These are phyloP conservation scores for Anoplopoma fimbria DNA, from an alignment of 2,113 vertebrate species.

Conservation along the genomic window DNA sequence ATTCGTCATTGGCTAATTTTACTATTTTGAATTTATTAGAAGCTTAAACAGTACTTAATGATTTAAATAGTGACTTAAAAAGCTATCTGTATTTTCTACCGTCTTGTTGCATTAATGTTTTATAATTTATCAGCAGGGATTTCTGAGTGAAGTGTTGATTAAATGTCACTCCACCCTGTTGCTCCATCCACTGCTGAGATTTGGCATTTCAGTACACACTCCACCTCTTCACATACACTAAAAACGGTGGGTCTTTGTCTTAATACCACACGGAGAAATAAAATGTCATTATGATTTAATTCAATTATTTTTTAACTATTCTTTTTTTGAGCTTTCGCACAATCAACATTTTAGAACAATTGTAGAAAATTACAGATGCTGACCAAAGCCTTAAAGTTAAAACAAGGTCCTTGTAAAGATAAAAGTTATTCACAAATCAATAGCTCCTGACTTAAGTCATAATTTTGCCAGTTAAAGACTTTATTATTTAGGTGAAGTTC, in stretches of 20 bases:
- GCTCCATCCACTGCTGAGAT: slow-evolving; percentile 38
- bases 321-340: too few species aligned
- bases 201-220: slow-evolving; percentile 45
- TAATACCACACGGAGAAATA: background rate
- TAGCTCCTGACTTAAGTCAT: background rate
- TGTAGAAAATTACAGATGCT: too few species aligned
- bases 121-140: background rate
- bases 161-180: slow-evolving; percentile 57
- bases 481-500: background rate
- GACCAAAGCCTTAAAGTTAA: background rate
- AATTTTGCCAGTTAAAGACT: background rate
- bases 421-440: background rate
- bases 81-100: background rate
- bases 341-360: too few species aligned
- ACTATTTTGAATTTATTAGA: background rate
- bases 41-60: background rate
- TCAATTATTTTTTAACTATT: background rate
- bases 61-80: background rate
- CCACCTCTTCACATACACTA: background rate
- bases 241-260: background rate
- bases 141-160: slow-evolving; percentile 31
- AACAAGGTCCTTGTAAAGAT: background rate
- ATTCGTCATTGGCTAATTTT: background rate
- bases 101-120: background rate
- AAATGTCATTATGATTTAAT: background rate